phyloP scores from a whole-genome alignment of 2,113 vertebrate genomes.

The Pangasianodon hypophthalmus region DNA sequence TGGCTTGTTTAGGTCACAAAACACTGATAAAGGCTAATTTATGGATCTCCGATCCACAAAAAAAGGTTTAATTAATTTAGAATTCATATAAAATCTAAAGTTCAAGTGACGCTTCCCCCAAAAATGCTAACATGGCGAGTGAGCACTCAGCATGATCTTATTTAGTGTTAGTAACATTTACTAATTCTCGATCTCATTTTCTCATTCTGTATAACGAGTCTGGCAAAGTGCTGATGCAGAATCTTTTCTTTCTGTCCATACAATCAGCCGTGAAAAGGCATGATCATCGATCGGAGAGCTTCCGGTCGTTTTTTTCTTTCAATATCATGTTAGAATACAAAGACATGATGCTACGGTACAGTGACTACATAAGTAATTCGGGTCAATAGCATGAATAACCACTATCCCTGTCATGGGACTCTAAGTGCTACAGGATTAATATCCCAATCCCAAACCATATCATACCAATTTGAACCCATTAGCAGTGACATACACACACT shows the following conservation, averaged over 20 bases:
- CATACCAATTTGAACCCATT: background rate
- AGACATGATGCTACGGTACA: background rate
- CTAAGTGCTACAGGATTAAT: constrained; percentile 40
- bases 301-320: background rate
- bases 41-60: background rate
- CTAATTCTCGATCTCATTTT: background rate
- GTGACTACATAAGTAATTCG: background rate
- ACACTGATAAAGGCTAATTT: background rate
- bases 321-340: background rate
- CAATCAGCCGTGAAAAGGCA: background rate
- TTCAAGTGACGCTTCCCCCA: background rate
- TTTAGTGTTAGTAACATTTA: background rate
- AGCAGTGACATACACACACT: background rate
- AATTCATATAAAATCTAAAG: background rate
- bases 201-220: background rate
- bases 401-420: constrained; percentile 7
- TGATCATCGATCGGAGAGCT: background rate
- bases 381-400: constrained; percentile 36
- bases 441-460: background rate
- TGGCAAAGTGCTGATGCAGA: background rate
- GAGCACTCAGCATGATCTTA: background rate
- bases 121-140: background rate
- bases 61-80: background rate
- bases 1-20: background rate
- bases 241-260: background rate